Evolutionary conservation across 2,888 invertebrate species (phyloP).

Genomic region (Coleophora deauratella): DNA sequence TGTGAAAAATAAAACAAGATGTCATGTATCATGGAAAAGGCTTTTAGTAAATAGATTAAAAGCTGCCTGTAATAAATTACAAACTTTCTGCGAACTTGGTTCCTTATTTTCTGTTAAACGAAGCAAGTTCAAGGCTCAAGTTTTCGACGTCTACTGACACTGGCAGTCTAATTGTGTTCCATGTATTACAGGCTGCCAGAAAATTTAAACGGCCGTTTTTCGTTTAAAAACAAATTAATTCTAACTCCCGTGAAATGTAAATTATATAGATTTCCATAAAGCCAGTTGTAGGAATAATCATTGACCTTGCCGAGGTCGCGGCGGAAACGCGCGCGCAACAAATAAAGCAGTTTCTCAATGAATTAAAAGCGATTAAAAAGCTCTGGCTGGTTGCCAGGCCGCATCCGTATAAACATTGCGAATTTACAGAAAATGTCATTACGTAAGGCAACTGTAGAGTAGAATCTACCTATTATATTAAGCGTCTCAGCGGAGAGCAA

Average conservation of each 20-base stretch:
- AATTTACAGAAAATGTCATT: slow-evolving; percentile 64
- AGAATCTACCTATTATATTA: too few relatives aligned
- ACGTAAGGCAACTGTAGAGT: slow-evolving; percentile 34
- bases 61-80: too few relatives aligned
- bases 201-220: neutral
- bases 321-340: slow-evolving; percentile 49
- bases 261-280: too few relatives aligned
- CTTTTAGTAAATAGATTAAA: too few relatives aligned
- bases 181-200: slow-evolving; percentile 1
- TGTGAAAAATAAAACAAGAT: too few relatives aligned
- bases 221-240: slow-evolving; percentile 11
- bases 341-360: slow-evolving; percentile 66
- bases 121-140: slow-evolving; percentile 11
- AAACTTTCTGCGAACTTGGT: too few relatives aligned
- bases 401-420: slow-evolving; percentile 61
- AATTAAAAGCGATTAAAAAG: slow-evolving; percentile 68
- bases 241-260: too few relatives aligned
- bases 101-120: too few relatives aligned
- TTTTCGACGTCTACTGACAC: slow-evolving; percentile 9
- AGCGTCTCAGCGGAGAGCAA: too few relatives aligned
- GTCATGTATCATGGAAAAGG: too few relatives aligned
- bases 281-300: slow-evolving; percentile 23
- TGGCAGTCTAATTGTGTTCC: slow-evolving; percentile 13
- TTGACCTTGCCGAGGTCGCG: slow-evolving; percentile 62
- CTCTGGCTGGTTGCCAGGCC: slow-evolving; percentile 60